Conservation (phyloP, 2,888 invertebrate genomes). For the Seira musarum region DNA sequence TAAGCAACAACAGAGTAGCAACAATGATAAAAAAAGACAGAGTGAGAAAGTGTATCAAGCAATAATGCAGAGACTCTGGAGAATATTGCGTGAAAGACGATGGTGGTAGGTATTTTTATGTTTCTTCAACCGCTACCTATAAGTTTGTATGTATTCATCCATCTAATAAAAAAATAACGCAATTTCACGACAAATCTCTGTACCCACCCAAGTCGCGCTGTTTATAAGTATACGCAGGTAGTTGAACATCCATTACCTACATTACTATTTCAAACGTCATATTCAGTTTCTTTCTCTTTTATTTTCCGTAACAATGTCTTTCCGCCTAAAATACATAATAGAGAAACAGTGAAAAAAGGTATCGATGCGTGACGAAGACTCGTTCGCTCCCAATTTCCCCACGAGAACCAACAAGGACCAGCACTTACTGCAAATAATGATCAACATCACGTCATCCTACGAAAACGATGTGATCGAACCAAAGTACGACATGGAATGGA, state of each 20-base stretch:
- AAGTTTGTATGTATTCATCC: no score
- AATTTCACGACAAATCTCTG: neutral
- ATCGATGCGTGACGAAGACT: conserved; percentile 55
- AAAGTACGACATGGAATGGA: neutral
- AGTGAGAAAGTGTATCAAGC: no score
- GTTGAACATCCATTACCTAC: neutral
- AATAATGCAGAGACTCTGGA: no score
- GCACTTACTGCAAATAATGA: conserved; percentile 60
- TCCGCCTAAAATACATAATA: neutral
- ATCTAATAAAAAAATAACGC: neutral
- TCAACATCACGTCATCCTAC: conserved; percentile 10
- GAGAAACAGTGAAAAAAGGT: conserved; percentile 26
- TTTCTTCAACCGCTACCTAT: no score
- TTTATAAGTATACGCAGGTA: neutral
- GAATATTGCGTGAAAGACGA: no score
- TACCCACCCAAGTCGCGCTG: neutral
- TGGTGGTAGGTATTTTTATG: no score
- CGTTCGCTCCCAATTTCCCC: conserved; percentile 42
- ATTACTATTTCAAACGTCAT: neutral
- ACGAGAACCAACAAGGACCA: conserved; percentile 46
- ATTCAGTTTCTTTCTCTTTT: neutral
- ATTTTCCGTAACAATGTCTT: neutral
- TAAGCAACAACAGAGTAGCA: neutral
- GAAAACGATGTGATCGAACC: conserved; percentile 31
- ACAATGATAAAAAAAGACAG: no score